A percentile compares a stretch with the other conserved stretches of the same genome.
Conservation (phyloP, 2,113 vertebrate genomes). For the Atrichornis clamosus region DNA sequence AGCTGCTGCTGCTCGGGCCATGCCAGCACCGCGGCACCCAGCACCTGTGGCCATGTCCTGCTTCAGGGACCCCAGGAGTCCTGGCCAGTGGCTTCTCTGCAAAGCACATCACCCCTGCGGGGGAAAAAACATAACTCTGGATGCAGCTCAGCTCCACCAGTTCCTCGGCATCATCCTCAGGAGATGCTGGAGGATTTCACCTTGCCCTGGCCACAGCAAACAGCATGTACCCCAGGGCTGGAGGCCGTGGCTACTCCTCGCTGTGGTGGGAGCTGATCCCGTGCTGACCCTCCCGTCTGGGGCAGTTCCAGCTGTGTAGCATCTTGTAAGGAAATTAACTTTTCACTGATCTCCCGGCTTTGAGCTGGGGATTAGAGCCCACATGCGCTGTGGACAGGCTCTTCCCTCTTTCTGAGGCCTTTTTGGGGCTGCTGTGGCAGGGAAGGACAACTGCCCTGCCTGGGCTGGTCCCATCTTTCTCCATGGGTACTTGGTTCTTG, state of each 20-base stretch:
- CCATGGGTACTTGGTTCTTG: rapidly evolving
- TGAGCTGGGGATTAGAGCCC: not conserved
- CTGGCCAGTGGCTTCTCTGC: rapidly evolving
- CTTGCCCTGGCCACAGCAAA: not conserved
- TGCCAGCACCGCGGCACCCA: not conserved
- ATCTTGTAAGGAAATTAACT: conserved; percentile 58
- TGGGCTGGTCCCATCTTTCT: not conserved
- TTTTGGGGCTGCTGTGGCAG: not conserved
- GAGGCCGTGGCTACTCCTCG: not conserved
- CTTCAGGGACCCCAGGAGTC: rapidly evolving
- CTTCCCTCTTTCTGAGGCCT: not conserved
- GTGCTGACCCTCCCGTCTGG: not conserved
- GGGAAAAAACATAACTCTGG: not conserved
- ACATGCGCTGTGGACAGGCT: rapidly evolving
- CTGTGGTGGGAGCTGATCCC: not conserved
- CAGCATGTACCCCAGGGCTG: not conserved
- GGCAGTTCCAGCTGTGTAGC: conserved; percentile 31
- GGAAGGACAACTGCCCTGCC: not conserved
- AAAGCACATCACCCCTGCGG: not conserved
- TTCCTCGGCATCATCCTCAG: rapidly evolving
- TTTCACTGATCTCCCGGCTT: conserved; percentile 15
- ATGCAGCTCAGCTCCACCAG: not conserved
- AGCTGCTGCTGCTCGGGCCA: not conserved
- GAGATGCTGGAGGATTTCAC: not conserved
- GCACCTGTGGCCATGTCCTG: not conserved